Evolutionary conservation across 2,113 vertebrate species (phyloP), one percentile per base, ranked within the genome.

Genomic region (Aix galericulata): DNA sequence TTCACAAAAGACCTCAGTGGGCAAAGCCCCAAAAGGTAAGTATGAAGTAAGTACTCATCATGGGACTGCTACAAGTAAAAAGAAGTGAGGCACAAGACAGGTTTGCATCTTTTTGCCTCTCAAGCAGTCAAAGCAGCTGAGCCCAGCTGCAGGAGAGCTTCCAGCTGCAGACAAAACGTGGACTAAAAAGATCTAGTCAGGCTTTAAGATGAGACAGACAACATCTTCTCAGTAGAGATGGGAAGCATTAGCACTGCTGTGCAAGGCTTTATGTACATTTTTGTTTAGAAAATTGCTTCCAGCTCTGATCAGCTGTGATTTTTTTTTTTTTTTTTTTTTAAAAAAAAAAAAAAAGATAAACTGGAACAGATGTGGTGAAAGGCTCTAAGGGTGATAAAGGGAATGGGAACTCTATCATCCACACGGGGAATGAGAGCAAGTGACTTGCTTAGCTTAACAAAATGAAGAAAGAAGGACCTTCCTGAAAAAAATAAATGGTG

Each of bases 251-350:
- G 27, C 81, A 68, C 31, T 2, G 5, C 69, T 84, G 36, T 86
- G 59, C 36, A 81, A 62, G n/a, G 50, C 77, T 92, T 63, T 86
- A 63, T 71, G 64, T 50, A 34, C 40, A 56, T 71, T 56, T 91
- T 87, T 95, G 69, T 94, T 95, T 91, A 87, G 84, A 74, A 71
- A 91, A 74, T 34, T 75, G 12, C 62, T 92, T 95, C 73, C 87
- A 91, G 52, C 89, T 67, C 64, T 75, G 64, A 67, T 92, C 81
- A 91, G 60, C 77, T 89, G 69, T 91, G 84, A 46, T 46, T 48
- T 48, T 3, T 48, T 21, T 48, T 21, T 21, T 48, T 48, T 21
- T 20, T 48, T 48, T 48, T 21, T 87, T 95, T 86, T 62, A 66
- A 36, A 36, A 36, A 36, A 36, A 38, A 38, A 5, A 13, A 40